Conservation (phyloP, 1,140 invertebrate species). For the Chrysopa pallens region DNA sequence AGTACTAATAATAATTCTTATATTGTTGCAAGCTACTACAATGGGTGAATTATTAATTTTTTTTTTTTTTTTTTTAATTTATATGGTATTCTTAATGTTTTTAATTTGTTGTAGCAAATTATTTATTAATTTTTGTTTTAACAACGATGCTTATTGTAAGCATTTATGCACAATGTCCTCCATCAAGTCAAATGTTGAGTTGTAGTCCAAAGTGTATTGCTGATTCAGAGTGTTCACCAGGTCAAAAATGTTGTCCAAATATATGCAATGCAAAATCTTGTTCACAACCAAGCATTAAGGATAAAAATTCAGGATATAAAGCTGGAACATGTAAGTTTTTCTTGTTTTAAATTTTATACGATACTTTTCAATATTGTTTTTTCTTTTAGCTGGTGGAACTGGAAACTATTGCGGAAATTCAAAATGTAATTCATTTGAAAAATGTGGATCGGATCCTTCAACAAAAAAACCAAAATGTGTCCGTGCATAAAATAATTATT, state of each 20-base stretch:
- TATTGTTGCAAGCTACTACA: too few relatives aligned
- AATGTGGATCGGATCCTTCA: constrained; percentile 39
- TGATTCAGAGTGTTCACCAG: constrained; percentile 40
- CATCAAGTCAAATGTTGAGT: constrained; percentile 36
- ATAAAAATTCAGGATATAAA: constrained; percentile 4
- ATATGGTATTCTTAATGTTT: too few relatives aligned
- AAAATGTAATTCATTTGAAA: constrained; percentile 44
- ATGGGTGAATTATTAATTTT: too few relatives aligned
- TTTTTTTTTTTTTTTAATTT: too few relatives aligned
- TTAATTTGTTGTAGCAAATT: too few relatives aligned
- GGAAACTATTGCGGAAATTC: constrained; percentile 44
- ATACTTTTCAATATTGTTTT: constrained; percentile 2
- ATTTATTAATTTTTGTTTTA: too few relatives aligned
- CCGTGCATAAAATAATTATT: constrained; percentile 23
- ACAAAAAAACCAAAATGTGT: constrained; percentile 47
- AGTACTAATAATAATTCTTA: too few relatives aligned
- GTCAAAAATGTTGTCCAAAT: constrained; percentile 47
- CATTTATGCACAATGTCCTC: constrained; percentile 28
- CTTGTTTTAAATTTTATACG: constrained; percentile 5
- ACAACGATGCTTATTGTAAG: too few relatives aligned
- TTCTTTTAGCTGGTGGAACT: constrained; percentile 25
- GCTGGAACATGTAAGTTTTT: neutral
- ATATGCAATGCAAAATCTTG: constrained; percentile 47
- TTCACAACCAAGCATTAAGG: constrained; percentile 21
- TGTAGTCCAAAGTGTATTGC: constrained; percentile 45